Evolutionary conservation across 1,140 invertebrate species (phyloP), one percentile per base, ranked within the genome.

Genomic region (Drosophila baimaii): DNA sequence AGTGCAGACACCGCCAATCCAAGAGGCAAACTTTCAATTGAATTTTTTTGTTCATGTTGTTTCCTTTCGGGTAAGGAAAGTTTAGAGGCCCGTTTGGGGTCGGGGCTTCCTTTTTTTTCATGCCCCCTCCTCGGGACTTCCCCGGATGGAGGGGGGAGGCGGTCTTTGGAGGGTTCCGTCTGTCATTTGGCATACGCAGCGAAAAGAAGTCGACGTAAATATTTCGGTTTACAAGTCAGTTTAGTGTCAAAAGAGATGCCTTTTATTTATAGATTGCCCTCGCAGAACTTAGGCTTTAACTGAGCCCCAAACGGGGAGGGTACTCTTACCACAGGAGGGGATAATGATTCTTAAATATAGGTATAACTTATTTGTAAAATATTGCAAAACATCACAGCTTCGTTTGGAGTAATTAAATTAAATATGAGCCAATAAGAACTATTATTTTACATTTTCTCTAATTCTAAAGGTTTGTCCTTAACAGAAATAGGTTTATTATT

Each of bases 221-320:
- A 79, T 85, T 86, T 88, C 79, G 70, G 82, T 86, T 85, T 82
- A 82, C 83, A 86, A 88, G 79, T 82, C 82, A 86, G 83, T 88
- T 86, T 86, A 86, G 83, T 82, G 82, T 88, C 79, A 82, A 82
- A 82, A 79, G 71, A 79, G 71, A 66, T 63, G 55, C 61, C 65
- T 76, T 88, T 88, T 82, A 86, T 88, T 86, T 86, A 88, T 86
- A 88, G 83, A 88, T 82, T 54, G 46, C 49, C 54, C 29, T 69
- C 29, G 41, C 37, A 43, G 52, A 70, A 61, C 41, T 58, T 71
- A 8, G 31, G 9, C 23, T 41, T 17, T 35, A 23, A 29, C 31
- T 39, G 37, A 55, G 29, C 21, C 21, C 3, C 2, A 12, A n/a
- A 3, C 81, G 68, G 77, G 49, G 49, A 41, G 21, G 29, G 66